These are phyloP conservation scores for Elachura formosa DNA, from an alignment of 2,113 vertebrate species.

Conservation along the genomic window DNA sequence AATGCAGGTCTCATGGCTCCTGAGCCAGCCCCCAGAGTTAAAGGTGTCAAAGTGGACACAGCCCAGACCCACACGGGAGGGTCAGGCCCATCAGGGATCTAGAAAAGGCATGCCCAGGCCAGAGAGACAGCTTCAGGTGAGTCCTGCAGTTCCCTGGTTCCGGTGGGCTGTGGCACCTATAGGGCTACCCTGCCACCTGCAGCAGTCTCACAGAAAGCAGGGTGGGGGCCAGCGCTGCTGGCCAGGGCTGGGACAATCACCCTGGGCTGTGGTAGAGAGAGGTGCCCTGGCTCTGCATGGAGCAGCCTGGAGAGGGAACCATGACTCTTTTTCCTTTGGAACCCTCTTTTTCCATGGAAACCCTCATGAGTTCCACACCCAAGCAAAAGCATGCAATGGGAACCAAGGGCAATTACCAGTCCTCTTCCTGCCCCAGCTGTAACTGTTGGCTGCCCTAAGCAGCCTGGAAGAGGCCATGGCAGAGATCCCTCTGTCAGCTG, in stretches of 20 bases:
- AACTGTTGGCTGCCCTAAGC: background rate
- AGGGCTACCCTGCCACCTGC: background rate
- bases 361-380: background rate
- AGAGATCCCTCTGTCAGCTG: background rate
- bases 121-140: background rate
- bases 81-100: background rate
- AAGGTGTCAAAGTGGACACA: background rate
- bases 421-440: background rate
- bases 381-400: background rate
- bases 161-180: accelerated
- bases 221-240: background rate
- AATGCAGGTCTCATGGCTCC: background rate
- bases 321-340: background rate
- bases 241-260: accelerated
- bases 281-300: background rate
- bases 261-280: background rate
- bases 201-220: accelerated
- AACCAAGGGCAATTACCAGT: background rate
- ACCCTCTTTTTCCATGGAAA: too few species aligned
- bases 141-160: background rate
- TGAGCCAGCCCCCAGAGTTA: background rate
- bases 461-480: background rate
- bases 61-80: background rate
- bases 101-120: background rate
- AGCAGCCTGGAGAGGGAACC: background rate